Percentiles rank a stretch among this genome's conserved stretches.
phyloP scores from a whole-genome alignment of 2,888 invertebrate genomes.

The Metalampra italica region DNA sequence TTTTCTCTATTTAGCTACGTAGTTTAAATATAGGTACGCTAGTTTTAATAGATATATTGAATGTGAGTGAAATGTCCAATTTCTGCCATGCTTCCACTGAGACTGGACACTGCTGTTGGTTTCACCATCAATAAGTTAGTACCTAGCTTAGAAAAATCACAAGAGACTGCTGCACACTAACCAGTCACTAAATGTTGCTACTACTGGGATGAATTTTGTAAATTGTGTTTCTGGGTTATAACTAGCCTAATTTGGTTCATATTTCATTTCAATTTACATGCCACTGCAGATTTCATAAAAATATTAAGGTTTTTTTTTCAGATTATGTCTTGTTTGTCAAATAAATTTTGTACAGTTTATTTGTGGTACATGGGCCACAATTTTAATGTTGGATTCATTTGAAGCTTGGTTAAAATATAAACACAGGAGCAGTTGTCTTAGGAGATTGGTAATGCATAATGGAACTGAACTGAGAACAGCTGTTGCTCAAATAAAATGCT shows the following conservation, averaged over 20 bases:
- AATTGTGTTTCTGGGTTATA: too few relatives aligned
- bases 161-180: too few relatives aligned
- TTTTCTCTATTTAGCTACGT: not conserved
- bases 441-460: slow-evolving; percentile 44
- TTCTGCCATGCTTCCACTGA: not conserved
- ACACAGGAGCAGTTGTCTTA: slow-evolving; percentile 61
- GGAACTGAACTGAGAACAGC: slow-evolving; percentile 3
- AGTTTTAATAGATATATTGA: too few relatives aligned
- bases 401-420: slow-evolving; percentile 67
- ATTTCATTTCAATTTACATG: too few relatives aligned
- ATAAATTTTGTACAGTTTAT: slow-evolving; percentile 50
- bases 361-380: slow-evolving; percentile 36
- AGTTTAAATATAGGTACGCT: not conserved
- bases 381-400: slow-evolving; percentile 53
- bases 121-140: too few relatives aligned
- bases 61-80: too few relatives aligned
- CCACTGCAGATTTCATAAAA: too few relatives aligned
- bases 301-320: slow-evolving; percentile 30
- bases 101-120: too few relatives aligned
- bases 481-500: not conserved
- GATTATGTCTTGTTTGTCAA: slow-evolving; percentile 50
- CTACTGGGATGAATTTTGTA: too few relatives aligned
- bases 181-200: too few relatives aligned
- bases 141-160: too few relatives aligned
- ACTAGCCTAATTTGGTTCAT: too few relatives aligned